A percentile compares a stretch with the other conserved stretches of the same genome.
These are phyloP conservation scores for Epizoanthus rinbou DNA, from an alignment of 92 coral and sea anemone genomes.

Conservation along the genomic window DNA sequence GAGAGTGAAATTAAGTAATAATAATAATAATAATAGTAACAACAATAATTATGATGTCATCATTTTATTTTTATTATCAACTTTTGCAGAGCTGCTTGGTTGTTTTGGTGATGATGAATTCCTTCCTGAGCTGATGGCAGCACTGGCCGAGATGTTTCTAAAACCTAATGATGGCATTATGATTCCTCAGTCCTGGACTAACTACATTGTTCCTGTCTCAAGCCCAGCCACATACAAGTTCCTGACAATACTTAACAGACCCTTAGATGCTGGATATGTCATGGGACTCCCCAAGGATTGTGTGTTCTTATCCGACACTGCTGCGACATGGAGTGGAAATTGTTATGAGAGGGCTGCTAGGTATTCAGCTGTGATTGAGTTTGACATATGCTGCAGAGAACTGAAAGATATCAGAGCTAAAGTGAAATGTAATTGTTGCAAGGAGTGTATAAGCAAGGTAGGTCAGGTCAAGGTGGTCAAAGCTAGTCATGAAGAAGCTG, in stretches of 20 bases:
- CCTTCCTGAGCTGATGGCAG: conserved; percentile 58
- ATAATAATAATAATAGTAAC: background rate
- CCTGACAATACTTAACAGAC: conserved; percentile 29
- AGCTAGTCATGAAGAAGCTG: background rate
- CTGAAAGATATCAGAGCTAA: background rate
- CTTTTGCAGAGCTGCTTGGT: conserved; percentile 53
- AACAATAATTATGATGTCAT: background rate
- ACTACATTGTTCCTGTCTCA: conserved; percentile 52
- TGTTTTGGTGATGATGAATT: conserved; percentile 71
- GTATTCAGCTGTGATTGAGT: conserved; percentile 36
- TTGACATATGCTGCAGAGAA: background rate
- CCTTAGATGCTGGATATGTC: conserved; percentile 55
- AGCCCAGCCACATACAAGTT: conserved; percentile 43
- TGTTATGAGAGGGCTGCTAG: conserved; percentile 24
- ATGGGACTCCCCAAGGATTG: conserved; percentile 61
- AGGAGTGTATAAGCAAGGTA: background rate
- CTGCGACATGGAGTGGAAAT: conserved; percentile 47
- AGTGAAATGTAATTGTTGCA: background rate
- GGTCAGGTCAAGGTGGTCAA: no score
- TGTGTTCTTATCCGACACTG: conserved; percentile 32
- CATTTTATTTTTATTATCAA: background rate
- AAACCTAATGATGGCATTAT: conserved; percentile 38
- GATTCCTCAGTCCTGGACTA: conserved; percentile 61
- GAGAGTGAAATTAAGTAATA: no score
- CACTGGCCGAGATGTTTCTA: conserved; percentile 44